A percentile compares a stretch with the other conserved stretches of the same genome.
These are phyloP conservation scores for Hypothenemus hampei DNA, from an alignment of 1,140 invertebrate genomes.

Conservation along the genomic window DNA sequence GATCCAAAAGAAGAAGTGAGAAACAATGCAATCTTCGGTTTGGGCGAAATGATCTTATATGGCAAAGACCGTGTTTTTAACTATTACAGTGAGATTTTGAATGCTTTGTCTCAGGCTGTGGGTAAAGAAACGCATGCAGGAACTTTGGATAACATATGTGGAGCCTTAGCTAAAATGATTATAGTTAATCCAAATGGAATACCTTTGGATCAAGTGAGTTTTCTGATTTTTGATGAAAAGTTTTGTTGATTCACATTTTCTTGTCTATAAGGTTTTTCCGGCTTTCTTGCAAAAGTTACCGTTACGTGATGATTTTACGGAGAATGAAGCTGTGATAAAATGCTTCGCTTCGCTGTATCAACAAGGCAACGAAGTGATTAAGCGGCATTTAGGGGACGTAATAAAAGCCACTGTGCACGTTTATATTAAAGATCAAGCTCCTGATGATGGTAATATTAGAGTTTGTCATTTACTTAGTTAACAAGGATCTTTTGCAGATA, in stretches of 20 bases:
- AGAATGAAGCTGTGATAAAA: slow-evolving; percentile 66
- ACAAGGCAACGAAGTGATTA: slow-evolving; percentile 51
- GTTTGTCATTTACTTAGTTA: background rate
- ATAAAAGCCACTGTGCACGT: slow-evolving; percentile 52
- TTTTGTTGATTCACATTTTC: slow-evolving; percentile 16
- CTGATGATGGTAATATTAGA: slow-evolving; percentile 47
- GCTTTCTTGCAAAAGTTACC: slow-evolving; percentile 68
- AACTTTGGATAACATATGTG: slow-evolving; percentile 72
- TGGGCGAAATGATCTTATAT: slow-evolving; percentile 66
- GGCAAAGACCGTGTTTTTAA: slow-evolving; percentile 53
- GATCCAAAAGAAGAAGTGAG: slow-evolving; percentile 67
- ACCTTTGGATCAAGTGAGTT: slow-evolving; percentile 58
- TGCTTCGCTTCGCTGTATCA: slow-evolving; percentile 60
- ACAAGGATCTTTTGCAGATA: slow-evolving; percentile 45
- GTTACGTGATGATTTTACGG: slow-evolving; percentile 68
- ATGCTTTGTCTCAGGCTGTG: slow-evolving; percentile 59
- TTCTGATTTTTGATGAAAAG: background rate
- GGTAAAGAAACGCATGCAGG: slow-evolving; percentile 56
- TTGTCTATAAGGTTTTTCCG: slow-evolving; percentile 61
- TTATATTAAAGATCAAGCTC: slow-evolving; percentile 50
- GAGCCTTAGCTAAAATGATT: slow-evolving; percentile 69
- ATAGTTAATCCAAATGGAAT: slow-evolving; percentile 57
- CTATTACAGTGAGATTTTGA: slow-evolving; percentile 59
- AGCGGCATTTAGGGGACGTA: slow-evolving; percentile 50
- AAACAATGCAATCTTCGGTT: slow-evolving; percentile 71